Conservation (phyloP, 2,888 invertebrate species). For the Monochamus alternatus region DNA sequence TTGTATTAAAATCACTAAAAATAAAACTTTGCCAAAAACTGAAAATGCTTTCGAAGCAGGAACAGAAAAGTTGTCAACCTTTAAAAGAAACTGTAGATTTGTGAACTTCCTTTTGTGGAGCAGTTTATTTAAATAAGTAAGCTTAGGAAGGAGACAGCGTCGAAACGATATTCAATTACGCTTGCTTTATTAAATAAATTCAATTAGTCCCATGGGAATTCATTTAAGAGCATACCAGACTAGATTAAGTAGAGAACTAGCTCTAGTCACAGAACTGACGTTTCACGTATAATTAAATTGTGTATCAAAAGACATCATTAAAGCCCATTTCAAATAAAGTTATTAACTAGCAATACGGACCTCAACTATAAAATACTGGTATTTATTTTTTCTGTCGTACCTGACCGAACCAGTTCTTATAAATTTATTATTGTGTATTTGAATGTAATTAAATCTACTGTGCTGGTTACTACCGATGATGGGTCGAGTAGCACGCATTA, state of each 20-base stretch:
- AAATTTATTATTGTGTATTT: conserved; percentile 12
- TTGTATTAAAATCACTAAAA: no score
- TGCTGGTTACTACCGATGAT: not conserved
- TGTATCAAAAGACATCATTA: conserved; percentile 10
- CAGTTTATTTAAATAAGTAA: not conserved
- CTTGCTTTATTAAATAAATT: not conserved
- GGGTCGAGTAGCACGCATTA: not conserved
- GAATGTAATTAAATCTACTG: not conserved
- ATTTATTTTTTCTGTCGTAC: not conserved
- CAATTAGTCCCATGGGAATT: conserved; percentile 2
- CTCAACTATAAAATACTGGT: conserved; percentile 3
- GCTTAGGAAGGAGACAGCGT: not conserved
- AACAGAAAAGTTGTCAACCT: no score
- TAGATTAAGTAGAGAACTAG: conserved; percentile 4
- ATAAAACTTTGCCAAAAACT: no score
- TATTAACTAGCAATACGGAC: conserved; percentile 1
- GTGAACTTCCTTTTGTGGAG: no score
- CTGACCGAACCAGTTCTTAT: conserved; percentile 6
- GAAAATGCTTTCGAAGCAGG: no score
- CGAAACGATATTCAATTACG: not conserved
- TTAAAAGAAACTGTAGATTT: no score
- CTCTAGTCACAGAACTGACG: not conserved
- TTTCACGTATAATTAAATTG: conserved; percentile 8
- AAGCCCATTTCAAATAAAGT: conserved; percentile 5
- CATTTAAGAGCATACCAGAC: not conserved